These are phyloP conservation scores for Mizuhopecten yessoensis DNA, from an alignment of 1,140 invertebrate species.

Conservation along the genomic window DNA sequence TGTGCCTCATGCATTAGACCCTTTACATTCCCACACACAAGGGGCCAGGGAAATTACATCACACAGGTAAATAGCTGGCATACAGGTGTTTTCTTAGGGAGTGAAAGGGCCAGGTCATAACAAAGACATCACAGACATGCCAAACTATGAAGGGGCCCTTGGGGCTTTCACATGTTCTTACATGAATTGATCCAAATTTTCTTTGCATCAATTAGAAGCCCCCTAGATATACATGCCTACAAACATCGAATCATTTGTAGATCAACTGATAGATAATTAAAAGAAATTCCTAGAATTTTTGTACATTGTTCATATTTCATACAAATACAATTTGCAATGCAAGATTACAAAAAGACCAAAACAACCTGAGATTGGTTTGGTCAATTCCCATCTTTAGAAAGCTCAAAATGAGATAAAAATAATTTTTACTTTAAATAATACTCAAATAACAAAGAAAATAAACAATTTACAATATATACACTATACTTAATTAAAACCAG, in stretches of 20 bases:
- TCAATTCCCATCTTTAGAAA: no score
- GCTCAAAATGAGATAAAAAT: no score
- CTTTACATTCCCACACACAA: background rate
- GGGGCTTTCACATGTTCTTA: constrained; percentile 18
- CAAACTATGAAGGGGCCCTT: background rate
- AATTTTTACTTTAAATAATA: no score
- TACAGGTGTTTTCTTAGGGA: constrained; percentile 33
- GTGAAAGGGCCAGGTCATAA: background rate
- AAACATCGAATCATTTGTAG: background rate
- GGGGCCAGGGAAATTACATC: background rate
- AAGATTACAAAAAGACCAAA: no score
- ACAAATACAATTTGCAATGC: no score
- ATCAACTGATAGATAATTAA: background rate
- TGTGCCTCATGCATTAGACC: no score
- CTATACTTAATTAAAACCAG: no score
- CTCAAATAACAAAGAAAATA: no score
- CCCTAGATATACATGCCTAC: background rate
- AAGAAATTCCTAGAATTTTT: background rate
- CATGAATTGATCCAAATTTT: background rate
- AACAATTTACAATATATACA: no score
- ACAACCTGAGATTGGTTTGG: no score
- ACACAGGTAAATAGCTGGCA: constrained; percentile 7
- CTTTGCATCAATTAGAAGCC: background rate
- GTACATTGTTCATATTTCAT: background rate
- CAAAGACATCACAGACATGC: constrained; percentile 4